Conservation (phyloP, 2,888 invertebrate genomes). For the Sesamia inferens region DNA sequence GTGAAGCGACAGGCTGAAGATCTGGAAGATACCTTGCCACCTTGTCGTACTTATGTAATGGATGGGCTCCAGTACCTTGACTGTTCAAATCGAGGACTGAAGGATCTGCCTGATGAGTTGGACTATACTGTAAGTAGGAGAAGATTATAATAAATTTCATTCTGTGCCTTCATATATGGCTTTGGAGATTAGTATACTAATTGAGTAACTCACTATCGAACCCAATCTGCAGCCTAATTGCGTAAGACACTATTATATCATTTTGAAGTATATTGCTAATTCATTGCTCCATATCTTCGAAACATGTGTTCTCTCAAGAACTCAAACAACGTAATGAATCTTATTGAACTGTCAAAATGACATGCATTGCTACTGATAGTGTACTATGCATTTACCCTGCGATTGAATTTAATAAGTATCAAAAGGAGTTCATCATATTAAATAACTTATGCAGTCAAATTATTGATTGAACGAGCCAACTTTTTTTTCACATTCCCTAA, state of each 20-base stretch:
- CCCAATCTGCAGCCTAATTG: too few species aligned
- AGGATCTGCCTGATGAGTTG: conserved; percentile 79
- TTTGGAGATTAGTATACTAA: not conserved
- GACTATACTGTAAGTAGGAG: conserved; percentile 77
- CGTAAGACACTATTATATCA: too few species aligned
- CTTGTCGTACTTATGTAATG: conserved; percentile 74
- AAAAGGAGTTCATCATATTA: not conserved
- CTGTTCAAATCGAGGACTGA: conserved; percentile 80
- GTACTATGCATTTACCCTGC: too few species aligned
- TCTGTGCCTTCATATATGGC: not conserved
- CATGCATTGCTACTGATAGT: too few species aligned
- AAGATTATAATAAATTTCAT: not conserved
- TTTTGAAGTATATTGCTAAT: too few species aligned
- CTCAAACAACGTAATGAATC: too few species aligned
- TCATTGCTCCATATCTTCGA: too few species aligned
- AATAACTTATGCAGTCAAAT: not conserved
- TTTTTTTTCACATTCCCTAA: not conserved
- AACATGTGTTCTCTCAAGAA: too few species aligned
- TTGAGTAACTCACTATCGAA: too few species aligned
- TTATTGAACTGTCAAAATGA: too few species aligned
- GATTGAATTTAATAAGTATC: not conserved
- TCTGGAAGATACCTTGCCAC: conserved; percentile 58
- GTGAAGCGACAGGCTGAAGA: conserved; percentile 69
- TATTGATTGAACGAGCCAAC: not conserved
- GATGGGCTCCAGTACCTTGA: conserved; percentile 75